Percentiles rank a stretch among this genome's conserved stretches.
phyloP scores from a whole-genome alignment of 2,888 invertebrate species.

The Dynastes grantii region DNA sequence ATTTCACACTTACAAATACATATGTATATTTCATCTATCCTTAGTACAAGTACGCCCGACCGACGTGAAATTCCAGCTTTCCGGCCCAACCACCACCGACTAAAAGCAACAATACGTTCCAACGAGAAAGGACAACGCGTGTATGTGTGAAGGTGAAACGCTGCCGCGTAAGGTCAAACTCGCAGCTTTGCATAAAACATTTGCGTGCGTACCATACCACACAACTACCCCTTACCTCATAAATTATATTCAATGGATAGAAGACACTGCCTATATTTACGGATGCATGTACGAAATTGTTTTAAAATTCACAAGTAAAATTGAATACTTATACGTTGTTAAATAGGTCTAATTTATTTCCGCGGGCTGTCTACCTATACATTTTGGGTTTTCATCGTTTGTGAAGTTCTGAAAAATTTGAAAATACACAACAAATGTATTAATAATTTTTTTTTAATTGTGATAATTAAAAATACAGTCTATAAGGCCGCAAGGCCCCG shows the following conservation, averaged over 20 bases:
- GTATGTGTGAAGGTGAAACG: conserved; percentile 10
- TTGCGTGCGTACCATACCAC: background rate
- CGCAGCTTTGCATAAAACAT: conserved; percentile 42
- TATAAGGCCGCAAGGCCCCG: too few species aligned
- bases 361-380: too few species aligned
- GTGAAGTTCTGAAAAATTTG: too few species aligned
- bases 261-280: conserved; percentile 20
- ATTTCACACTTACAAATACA: background rate
- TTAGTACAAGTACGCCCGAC: background rate
- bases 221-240: conserved; percentile 22
- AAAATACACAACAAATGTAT: too few species aligned
- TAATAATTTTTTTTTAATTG: too few species aligned
- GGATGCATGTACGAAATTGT: background rate
- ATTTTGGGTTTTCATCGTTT: too few species aligned
- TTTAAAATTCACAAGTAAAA: conserved; percentile 24
- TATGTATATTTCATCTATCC: background rate
- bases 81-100: background rate
- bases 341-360: background rate
- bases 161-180: conserved; percentile 32
- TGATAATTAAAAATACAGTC: too few species aligned
- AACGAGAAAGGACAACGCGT: conserved; percentile 27
- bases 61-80: conserved; percentile 25
- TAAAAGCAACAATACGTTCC: conserved; percentile 29
- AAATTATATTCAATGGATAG: conserved; percentile 36
- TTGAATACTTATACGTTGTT: background rate